These are phyloP conservation scores for Pygmarrhopalites habei DNA, from an alignment of 1,140 invertebrate genomes.

Conservation along the genomic window DNA sequence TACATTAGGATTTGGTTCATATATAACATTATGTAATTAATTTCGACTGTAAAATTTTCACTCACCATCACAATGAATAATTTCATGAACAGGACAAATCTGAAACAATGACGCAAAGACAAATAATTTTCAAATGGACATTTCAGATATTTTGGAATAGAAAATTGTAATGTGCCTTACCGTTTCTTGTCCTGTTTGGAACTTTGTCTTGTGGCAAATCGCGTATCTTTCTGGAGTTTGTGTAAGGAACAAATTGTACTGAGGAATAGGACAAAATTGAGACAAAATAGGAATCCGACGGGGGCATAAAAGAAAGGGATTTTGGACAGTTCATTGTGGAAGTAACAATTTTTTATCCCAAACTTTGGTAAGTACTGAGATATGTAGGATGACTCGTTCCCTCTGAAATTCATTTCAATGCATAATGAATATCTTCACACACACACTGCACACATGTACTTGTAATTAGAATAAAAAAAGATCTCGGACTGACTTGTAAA, in stretches of 20 bases:
- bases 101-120: conserved; percentile 16
- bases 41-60: too few species aligned
- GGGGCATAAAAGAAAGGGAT: conserved; percentile 58
- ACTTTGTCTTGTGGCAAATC: conserved; percentile 38
- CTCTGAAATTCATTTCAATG: conserved; percentile 14
- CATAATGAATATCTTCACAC: neutral
- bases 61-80: conserved; percentile 39
- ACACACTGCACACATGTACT: too few species aligned
- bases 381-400: conserved; percentile 19
- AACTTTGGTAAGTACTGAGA: conserved; percentile 28
- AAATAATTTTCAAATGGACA: too few species aligned
- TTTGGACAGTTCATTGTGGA: conserved; percentile 46
- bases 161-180: too few species aligned
- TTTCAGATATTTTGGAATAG: too few species aligned
- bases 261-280: conserved; percentile 34
- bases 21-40: too few species aligned
- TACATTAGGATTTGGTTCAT: too few species aligned
- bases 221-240: conserved; percentile 36
- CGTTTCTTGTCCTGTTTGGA: conserved; percentile 38
- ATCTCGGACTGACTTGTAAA: too few species aligned
- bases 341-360: conserved; percentile 34
- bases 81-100: conserved; percentile 38
- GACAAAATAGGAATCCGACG: conserved; percentile 47
- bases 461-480: too few species aligned
- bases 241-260: conserved; percentile 37